Conservation (phyloP, 1,140 invertebrate species). For the Heliconius hewitsoni region DNA sequence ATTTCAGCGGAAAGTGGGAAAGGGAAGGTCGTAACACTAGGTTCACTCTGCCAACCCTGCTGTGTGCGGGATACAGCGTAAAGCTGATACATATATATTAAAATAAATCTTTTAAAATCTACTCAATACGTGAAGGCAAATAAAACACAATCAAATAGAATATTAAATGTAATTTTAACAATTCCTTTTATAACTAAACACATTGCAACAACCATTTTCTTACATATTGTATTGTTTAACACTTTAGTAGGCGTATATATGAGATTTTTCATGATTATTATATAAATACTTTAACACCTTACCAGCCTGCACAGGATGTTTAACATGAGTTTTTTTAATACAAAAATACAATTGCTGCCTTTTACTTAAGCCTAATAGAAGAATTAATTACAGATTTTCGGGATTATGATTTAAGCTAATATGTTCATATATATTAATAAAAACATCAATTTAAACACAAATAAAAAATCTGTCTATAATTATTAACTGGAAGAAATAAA, state of each 20-base stretch:
- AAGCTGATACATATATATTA: no score
- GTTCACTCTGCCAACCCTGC: no score
- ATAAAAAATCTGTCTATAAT: not conserved
- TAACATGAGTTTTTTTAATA: not conserved
- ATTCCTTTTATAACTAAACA: constrained; percentile 64
- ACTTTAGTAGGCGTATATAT: constrained; percentile 40
- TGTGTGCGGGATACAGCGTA: no score
- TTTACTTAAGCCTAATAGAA: not conserved
- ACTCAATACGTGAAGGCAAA: constrained; percentile 1
- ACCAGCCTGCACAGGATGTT: not conserved
- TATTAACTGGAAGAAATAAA: not conserved
- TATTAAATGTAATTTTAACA: constrained; percentile 73
- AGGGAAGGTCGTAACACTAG: no score
- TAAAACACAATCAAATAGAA: constrained; percentile 53
- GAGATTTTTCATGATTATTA: constrained; percentile 17
- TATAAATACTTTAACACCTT: constrained; percentile 5
- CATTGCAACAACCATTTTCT: constrained; percentile 61
- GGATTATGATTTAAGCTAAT: not conserved
- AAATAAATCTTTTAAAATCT: not conserved
- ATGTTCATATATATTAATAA: not conserved
- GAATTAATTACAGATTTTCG: constrained; percentile 4
- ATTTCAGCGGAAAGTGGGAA: no score
- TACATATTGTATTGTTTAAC: constrained; percentile 36
- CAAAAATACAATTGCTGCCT: constrained; percentile 12
- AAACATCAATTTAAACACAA: not conserved